phyloP scores from a whole-genome alignment of 2,113 vertebrate genomes.

The Salminus brasiliensis region DNA sequence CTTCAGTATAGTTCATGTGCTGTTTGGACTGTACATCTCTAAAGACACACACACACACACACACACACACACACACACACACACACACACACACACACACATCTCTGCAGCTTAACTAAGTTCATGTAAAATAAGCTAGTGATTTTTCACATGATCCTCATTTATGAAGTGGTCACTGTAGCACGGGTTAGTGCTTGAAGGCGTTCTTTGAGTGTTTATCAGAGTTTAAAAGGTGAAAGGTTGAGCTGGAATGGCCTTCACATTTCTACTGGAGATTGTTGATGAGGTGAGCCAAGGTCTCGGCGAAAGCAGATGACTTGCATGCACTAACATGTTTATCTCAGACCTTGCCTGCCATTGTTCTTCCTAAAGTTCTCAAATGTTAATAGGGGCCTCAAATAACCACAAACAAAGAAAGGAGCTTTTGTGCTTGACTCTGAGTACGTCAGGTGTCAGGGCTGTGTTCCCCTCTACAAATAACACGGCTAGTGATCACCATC shows the following conservation, averaged over 20 bases:
- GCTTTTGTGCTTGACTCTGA: constrained; percentile 35
- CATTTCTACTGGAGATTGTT: constrained; percentile 41
- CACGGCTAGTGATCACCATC: constrained; percentile 7
- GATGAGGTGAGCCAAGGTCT: constrained; percentile 37
- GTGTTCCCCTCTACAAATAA: constrained; percentile 23
- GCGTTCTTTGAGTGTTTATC: constrained; percentile 18
- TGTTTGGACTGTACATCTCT: background rate
- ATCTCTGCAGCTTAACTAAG: background rate
- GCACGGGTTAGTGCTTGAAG: background rate
- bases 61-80: background rate
- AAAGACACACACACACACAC: background rate
- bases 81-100: background rate
- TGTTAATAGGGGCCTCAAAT: constrained; percentile 38
- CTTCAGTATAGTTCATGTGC: background rate
- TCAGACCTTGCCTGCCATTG: constrained; percentile 44
- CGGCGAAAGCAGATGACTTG: constrained; percentile 42
- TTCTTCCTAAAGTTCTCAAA: constrained; percentile 37
- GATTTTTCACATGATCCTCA: background rate
- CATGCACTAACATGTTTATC: constrained; percentile 51
- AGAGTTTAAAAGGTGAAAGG: constrained; percentile 31
- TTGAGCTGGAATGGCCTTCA: constrained; percentile 8
- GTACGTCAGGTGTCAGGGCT: constrained; percentile 28
- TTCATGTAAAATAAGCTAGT: background rate
- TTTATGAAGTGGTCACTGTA: constrained; percentile 11
- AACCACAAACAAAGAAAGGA: constrained; percentile 30